Evolutionary conservation across 2,113 vertebrate species (phyloP).

Genomic region (Ammodytes marinus): DNA sequence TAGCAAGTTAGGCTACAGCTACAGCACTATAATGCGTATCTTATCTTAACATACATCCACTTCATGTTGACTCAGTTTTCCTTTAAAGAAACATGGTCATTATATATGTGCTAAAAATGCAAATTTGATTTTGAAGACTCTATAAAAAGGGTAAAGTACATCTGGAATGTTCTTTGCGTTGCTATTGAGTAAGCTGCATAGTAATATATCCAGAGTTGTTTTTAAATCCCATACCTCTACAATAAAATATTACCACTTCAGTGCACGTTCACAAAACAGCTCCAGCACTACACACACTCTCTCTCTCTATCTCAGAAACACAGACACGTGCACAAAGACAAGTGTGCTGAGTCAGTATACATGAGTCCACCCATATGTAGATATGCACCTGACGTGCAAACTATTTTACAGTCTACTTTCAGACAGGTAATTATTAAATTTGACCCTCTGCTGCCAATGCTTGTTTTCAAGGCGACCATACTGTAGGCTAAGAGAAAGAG

Average conservation of each 20-base stretch:
- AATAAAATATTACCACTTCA: constrained; percentile 4
- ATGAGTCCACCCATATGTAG: neutral
- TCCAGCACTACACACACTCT: neutral
- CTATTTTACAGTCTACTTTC: neutral
- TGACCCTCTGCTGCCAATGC: neutral
- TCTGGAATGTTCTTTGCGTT: neutral
- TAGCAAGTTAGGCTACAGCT: constrained; percentile 21
- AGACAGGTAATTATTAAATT: neutral
- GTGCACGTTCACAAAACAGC: constrained; percentile 6
- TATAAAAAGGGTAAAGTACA: neutral
- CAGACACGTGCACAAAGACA: constrained; percentile 11
- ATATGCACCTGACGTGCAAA: constrained; percentile 16
- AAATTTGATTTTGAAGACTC: neutral
- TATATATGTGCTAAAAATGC: neutral
- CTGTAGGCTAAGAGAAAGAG: constrained; percentile 9
- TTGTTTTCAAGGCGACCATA: neutral
- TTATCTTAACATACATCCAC: constrained; percentile 41
- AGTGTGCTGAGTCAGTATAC: neutral
- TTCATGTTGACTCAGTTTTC: constrained; percentile 48
- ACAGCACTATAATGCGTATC: constrained; percentile 5
- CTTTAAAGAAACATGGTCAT: constrained; percentile 20
- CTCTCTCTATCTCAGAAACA: neutral
- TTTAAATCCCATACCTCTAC: neutral
- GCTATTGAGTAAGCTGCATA: neutral
- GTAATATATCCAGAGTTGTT: neutral